Evolutionary conservation across 2,797 vertebrate species (phyloP), one percentile per base, ranked within the genome.

Genomic region (Sphenodon punctatus): DNA sequence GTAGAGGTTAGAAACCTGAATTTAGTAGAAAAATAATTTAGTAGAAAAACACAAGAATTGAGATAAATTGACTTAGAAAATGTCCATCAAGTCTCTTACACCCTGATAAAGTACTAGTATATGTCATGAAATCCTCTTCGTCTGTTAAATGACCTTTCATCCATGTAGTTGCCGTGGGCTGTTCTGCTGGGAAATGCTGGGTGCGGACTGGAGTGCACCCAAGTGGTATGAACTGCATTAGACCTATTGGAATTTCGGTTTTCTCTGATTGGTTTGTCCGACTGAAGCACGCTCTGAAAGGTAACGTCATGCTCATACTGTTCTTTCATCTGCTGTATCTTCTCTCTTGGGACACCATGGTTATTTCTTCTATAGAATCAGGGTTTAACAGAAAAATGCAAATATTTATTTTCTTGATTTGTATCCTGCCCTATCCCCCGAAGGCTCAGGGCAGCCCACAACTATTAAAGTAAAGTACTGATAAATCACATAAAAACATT

Each of bases 261-360:
- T 8, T 55, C 80, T 68, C 93, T 78, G 80, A 80, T 68, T 13
- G 95, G 95, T 46, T 95, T 94, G 63, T 96, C 92, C 8, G 95
- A 90, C 2, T 23, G 93, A 58, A 96, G 96, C 63, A 96, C 96
- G 3, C 89, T 93, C 38, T 94, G 91, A 87, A 96, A 95, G 27
- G 95, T 96, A 27, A 97, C 94, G 3, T 92, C 68, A 51, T 95
- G 95, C 68, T 97, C 95, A 0, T 96, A 96, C 8, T 91, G 58
- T 32, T 96, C 94, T 82, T 96, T 97, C 96, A 97, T 97, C 32
- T 88, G 90, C 16, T 95, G 93, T 75, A 97, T 97, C 83, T 91
- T 96, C 79, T 96, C 87, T 86, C 76, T 90, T 41, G 96, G 92
- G 17, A 97, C 95, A 0, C 34, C 87, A 36, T 96, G 96, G 78